phyloP scores from a whole-genome alignment of 2,797 vertebrate species.

The Tenualosa thibaudeaui region DNA sequence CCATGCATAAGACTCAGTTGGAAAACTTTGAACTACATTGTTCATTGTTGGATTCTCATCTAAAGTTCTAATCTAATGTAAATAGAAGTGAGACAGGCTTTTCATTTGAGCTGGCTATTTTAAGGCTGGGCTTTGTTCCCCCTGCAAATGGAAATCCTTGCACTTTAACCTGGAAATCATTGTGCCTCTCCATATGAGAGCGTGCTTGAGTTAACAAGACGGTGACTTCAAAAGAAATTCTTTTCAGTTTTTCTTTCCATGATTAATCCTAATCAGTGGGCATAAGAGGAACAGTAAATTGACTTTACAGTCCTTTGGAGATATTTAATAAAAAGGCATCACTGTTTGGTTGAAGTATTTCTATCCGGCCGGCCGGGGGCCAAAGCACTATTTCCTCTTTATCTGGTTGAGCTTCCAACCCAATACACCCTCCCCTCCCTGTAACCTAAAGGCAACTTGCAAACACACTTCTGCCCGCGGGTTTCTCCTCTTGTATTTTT shows the following conservation, averaged over 20 bases:
- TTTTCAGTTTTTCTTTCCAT: not conserved
- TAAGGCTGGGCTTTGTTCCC: conserved; percentile 48
- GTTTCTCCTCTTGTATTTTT: conserved; percentile 62
- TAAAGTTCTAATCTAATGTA: conserved; percentile 62
- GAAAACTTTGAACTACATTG: conserved; percentile 57
- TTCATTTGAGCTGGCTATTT: conserved; percentile 55
- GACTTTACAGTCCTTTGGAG: conserved; percentile 13
- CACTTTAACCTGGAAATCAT: conserved; percentile 37
- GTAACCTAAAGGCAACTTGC: conserved; percentile 64
- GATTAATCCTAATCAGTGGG: conserved; percentile 13
- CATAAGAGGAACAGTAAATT: conserved; percentile 22
- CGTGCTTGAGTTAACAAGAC: conserved; percentile 23
- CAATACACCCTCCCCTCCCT: conserved; percentile 60
- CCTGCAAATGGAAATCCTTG: conserved; percentile 38
- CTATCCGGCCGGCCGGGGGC: not conserved
- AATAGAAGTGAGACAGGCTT: conserved; percentile 57
- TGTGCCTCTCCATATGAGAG: conserved; percentile 15
- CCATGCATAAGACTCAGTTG: conserved; percentile 47
- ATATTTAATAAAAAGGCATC: conserved; percentile 12
- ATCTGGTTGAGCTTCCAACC: conserved; percentile 58
- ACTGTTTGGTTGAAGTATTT: not conserved
- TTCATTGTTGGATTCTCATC: conserved; percentile 60
- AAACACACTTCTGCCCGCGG: conserved; percentile 54
- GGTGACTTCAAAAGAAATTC: conserved; percentile 19
- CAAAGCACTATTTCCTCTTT: conserved; percentile 61